Percentiles rank a stretch among this genome's conserved stretches.
Conservation (phyloP, 2,113 vertebrate genomes). For the Myotis davidii region DNA sequence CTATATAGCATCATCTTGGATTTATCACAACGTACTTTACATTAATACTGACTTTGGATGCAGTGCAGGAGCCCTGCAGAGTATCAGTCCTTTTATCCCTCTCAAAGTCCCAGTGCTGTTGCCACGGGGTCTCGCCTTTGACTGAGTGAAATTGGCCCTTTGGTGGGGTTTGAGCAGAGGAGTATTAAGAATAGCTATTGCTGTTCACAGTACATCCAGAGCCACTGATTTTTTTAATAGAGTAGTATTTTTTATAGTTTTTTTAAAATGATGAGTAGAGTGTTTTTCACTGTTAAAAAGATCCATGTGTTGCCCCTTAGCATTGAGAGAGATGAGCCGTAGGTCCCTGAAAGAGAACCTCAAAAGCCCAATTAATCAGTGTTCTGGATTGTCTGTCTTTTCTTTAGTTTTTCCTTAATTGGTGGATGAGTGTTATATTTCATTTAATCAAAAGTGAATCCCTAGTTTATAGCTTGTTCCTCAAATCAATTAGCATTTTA, state of each 20-base stretch:
- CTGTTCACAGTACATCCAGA: neutral
- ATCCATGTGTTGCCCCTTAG: neutral
- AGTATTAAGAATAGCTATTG: neutral
- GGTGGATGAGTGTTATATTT: slow-evolving; percentile 3
- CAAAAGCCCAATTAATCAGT: neutral
- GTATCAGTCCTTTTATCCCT: too few species aligned
- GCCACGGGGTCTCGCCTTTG: neutral
- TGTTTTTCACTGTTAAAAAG: neutral
- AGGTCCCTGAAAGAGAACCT: neutral
- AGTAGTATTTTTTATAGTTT: neutral
- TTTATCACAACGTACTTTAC: neutral
- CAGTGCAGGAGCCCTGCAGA: neutral
- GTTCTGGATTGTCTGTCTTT: neutral
- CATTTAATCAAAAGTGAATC: neutral
- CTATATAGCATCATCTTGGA: neutral
- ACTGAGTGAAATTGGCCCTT: neutral
- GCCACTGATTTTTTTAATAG: neutral
- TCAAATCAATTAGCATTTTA: slow-evolving; percentile 24
- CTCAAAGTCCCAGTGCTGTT: accelerated
- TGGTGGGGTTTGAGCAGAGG: neutral
- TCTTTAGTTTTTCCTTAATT: neutral
- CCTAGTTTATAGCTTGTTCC: neutral
- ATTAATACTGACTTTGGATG: neutral
- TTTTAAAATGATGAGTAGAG: neutral
- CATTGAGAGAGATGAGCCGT: neutral